Percentiles rank a stretch among this genome's conserved stretches.
Conservation (phyloP, 2,113 vertebrate genomes). For the Brienomyrus longianalis region DNA sequence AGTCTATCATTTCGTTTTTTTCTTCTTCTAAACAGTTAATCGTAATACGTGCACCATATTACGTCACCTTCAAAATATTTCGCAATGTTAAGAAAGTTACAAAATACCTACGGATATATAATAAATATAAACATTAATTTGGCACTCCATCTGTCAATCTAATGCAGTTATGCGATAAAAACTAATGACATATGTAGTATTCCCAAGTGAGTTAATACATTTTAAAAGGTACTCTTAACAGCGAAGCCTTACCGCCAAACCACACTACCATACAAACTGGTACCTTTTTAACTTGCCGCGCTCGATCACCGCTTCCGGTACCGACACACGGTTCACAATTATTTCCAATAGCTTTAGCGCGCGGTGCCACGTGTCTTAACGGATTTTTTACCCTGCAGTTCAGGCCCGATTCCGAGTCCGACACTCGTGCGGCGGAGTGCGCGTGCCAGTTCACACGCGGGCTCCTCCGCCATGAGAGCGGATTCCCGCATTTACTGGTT, state of each 20-base stretch:
- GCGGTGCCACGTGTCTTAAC: constrained; percentile 58
- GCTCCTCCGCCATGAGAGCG: background rate
- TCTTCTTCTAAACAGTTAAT: background rate
- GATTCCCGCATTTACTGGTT: background rate
- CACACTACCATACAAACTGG: background rate
- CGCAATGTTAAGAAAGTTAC: background rate
- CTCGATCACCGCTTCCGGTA: background rate
- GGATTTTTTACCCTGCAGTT: constrained; percentile 36
- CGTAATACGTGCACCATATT: background rate
- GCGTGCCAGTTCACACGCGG: constrained; percentile 14
- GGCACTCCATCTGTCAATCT: background rate
- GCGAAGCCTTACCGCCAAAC: background rate
- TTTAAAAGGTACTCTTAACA: background rate
- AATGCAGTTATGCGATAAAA: background rate
- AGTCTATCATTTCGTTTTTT: background rate
- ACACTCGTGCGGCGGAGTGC: constrained; percentile 54
- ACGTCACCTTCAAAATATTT: background rate
- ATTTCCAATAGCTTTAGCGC: constrained; percentile 55
- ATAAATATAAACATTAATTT: background rate
- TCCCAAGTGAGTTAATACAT: background rate
- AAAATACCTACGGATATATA: background rate
- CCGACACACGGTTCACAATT: constrained; percentile 32
- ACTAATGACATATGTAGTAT: background rate
- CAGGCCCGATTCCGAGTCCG: constrained; percentile 49
- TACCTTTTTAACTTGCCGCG: background rate